A percentile compares a stretch with the other conserved stretches of the same genome.
phyloP scores from a whole-genome alignment of 2,113 vertebrate genomes.

The Salvelinus sp. region DNA sequence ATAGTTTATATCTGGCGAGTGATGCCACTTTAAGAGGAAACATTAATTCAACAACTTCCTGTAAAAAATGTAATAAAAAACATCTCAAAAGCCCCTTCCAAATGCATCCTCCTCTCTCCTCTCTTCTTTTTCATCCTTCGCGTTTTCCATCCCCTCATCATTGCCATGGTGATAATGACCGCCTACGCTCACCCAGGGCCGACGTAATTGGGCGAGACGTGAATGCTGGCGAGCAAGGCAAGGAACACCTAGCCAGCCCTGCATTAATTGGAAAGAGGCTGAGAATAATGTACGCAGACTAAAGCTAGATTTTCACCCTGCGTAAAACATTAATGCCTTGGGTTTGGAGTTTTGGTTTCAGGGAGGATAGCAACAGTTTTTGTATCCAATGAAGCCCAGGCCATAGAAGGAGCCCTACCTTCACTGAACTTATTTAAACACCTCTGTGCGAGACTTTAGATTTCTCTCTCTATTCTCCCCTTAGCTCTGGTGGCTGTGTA shows the following conservation, averaged over 20 bases:
- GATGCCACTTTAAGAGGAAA: conserved; percentile 43
- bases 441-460: not conserved
- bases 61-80: conserved; percentile 32
- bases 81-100: conserved; percentile 1
- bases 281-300: conserved; percentile 73
- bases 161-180: conserved; percentile 50
- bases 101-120: conserved; percentile 9
- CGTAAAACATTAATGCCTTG: conserved; percentile 61
- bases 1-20: conserved; percentile 36
- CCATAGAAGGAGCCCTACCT: conserved; percentile 35
- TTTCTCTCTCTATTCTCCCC: conserved; percentile 14
- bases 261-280: conserved; percentile 67
- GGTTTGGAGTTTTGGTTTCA: conserved; percentile 40
- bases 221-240: conserved; percentile 51
- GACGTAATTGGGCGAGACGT: conserved; percentile 64
- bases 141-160: conserved; percentile 7
- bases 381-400: too few species aligned
- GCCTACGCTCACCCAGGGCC: conserved; percentile 46
- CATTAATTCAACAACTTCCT: conserved; percentile 38
- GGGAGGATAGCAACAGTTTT: not conserved
- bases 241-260: conserved; percentile 38
- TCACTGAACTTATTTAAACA: conserved; percentile 51
- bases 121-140: conserved; percentile 7
- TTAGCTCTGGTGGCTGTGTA: not conserved
- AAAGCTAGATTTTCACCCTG: conserved; percentile 65